phyloP scores from a whole-genome alignment of 1,140 invertebrate genomes.

The Heliconius congener region DNA sequence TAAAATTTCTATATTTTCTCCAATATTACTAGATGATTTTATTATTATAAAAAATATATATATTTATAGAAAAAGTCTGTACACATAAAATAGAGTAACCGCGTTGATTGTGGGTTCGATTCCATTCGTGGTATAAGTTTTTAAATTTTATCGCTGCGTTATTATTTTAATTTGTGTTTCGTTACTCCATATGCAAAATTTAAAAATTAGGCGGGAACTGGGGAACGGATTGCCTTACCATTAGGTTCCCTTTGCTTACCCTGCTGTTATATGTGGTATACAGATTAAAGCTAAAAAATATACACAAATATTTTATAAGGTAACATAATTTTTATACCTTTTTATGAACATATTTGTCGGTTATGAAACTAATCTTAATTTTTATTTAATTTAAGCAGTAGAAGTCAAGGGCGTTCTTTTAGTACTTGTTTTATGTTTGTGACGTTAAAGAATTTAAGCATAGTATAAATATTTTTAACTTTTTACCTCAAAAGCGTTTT shows the following conservation, averaged over 20 bases:
- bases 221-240: no score
- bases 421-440: not conserved
- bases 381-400: not conserved
- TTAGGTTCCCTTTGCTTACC: no score
- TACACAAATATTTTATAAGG: not conserved
- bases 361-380: not conserved
- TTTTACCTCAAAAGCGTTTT: not conserved
- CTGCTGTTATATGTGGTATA: no score
- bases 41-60: not conserved
- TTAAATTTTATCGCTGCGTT: no score
- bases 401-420: constrained; percentile 6
- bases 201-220: no score
- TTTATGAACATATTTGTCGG: not conserved
- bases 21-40: not conserved
- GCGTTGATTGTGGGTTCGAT: no score
- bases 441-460: not conserved
- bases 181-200: no score
- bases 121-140: no score
- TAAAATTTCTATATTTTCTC: not conserved
- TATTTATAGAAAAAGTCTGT: not conserved
- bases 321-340: not conserved
- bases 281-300: not conserved
- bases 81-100: no score
- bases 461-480: not conserved
- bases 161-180: no score